phyloP scores from a whole-genome alignment of 2,797 vertebrate species.

The Hapalemur alaotrensis region DNA sequence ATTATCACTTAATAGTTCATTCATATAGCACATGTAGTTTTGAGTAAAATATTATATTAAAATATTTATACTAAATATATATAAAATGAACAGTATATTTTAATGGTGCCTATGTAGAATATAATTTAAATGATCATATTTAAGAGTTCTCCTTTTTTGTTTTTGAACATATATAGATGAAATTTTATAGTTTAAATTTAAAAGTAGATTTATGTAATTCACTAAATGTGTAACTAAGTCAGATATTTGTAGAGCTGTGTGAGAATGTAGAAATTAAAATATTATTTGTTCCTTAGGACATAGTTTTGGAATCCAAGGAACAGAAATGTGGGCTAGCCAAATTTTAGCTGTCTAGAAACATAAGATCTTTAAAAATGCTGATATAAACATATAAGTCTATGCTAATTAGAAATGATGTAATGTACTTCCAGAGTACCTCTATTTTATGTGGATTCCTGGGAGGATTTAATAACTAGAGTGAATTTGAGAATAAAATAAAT shows the following conservation, averaged over 20 bases:
- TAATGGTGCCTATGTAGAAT: background rate
- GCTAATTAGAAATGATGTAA: conserved; percentile 43
- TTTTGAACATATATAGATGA: background rate
- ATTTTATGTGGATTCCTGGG: background rate
- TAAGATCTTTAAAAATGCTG: background rate
- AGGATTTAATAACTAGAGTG: conserved; percentile 17
- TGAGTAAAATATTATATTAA: background rate
- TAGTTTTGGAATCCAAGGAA: conserved; percentile 25
- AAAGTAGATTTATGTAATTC: background rate
- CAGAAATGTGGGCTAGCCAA: background rate
- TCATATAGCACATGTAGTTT: background rate
- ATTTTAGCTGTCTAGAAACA: conserved; percentile 33
- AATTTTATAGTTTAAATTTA: background rate
- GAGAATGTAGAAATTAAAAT: background rate
- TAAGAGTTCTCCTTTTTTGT: background rate
- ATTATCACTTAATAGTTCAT: background rate
- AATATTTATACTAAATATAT: background rate
- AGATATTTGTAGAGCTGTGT: background rate
- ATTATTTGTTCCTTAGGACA: background rate
- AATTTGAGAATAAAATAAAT: conserved; percentile 17
- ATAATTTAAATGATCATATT: background rate
- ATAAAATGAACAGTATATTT: background rate
- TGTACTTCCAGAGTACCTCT: background rate
- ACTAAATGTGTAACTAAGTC: background rate
- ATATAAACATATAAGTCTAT: background rate